phyloP scores from a whole-genome alignment of 1,140 invertebrate genomes.

The Belonocnema kinseyi region DNA sequence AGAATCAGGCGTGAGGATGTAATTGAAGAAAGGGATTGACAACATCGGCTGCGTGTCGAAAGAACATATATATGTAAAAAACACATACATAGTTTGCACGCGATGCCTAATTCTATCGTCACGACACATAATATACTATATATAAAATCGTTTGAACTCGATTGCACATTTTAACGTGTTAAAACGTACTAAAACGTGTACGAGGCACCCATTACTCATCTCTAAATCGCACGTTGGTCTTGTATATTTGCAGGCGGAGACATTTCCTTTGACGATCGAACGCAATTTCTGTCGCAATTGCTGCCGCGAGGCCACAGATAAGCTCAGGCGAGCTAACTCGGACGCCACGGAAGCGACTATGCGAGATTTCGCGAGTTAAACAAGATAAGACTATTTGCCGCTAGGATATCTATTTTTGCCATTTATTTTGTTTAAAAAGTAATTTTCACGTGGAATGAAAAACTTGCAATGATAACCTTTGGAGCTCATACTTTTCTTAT shows the following conservation, averaged over 20 bases:
- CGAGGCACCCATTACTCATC: background rate
- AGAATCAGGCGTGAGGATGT: background rate
- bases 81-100: background rate
- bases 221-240: background rate
- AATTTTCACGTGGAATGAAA: no score
- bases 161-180: slow-evolving; percentile 11
- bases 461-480: no score
- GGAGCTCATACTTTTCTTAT: no score
- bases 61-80: background rate
- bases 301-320: background rate
- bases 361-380: background rate
- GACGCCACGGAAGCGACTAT: background rate
- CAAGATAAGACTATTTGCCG: background rate
- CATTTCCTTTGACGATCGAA: slow-evolving; percentile 14
- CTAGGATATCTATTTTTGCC: background rate
- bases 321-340: background rate
- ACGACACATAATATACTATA: background rate
- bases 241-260: slow-evolving; percentile 9
- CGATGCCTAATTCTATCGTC: slow-evolving; percentile 27
- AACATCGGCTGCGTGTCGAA: slow-evolving; percentile 22
- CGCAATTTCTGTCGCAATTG: slow-evolving; percentile 1
- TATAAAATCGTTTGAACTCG: slow-evolving; percentile 4
- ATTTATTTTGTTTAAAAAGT: no score
- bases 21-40: background rate
- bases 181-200: background rate